These are phyloP conservation scores for Silurus meridionalis DNA, from an alignment of 2,113 vertebrate species.

Conservation along the genomic window DNA sequence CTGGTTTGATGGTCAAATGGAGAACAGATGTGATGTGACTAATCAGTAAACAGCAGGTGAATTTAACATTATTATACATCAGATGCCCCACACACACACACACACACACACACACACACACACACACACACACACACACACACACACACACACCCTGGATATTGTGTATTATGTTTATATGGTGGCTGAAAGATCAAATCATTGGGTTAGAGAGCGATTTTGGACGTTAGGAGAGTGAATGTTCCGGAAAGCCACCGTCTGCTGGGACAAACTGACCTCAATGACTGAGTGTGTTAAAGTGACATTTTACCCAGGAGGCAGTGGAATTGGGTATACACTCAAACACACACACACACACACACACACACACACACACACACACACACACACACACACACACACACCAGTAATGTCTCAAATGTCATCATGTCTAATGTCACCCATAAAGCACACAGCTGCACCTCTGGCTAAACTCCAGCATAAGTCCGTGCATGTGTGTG, in stretches of 20 bases:
- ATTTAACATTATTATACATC: background rate
- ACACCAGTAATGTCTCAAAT: background rate
- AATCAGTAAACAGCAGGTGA: background rate
- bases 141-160: background rate
- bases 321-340: background rate
- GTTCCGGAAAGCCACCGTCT: background rate
- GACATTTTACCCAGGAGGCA: conserved; percentile 12
- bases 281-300: background rate
- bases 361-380: background rate
- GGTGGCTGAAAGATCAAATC: background rate
- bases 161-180: background rate
- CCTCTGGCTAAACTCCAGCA: background rate
- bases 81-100: background rate
- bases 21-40: background rate
- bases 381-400: background rate
- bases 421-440: background rate
- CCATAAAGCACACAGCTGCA: background rate
- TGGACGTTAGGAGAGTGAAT: background rate
- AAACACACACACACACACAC: background rate
- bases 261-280: conserved; percentile 9
- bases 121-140: background rate
- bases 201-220: background rate
- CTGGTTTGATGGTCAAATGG: background rate
- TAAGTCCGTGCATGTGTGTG: background rate
- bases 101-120: background rate